Evolutionary conservation across 2,888 invertebrate genomes (phyloP).

Genomic region (Caenorhabditis angaria): DNA sequence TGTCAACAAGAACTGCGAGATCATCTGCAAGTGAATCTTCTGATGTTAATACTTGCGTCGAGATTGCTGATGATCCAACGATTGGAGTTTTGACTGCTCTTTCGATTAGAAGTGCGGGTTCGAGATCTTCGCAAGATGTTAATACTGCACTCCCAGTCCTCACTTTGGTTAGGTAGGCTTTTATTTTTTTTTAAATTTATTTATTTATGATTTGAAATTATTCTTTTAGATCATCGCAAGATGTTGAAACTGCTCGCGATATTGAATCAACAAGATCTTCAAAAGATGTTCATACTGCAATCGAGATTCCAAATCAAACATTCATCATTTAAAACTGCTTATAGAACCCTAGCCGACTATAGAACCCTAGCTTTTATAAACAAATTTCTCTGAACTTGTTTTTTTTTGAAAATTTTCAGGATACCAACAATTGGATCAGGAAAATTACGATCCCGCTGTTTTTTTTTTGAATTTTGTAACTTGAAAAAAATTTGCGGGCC

Average conservation of each 20-base stretch:
- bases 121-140: slow-evolving; percentile 18
- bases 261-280: slow-evolving; percentile 27
- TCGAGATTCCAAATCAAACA: background rate
- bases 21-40: slow-evolving; percentile 11
- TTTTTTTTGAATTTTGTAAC: too few relatives aligned
- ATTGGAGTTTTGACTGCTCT: background rate
- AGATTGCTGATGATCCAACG: background rate
- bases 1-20: slow-evolving; percentile 29
- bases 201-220: slow-evolving; percentile 1
- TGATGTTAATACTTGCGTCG: background rate
- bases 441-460: too few relatives aligned
- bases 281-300: slow-evolving; percentile 33
- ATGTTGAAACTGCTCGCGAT: slow-evolving; percentile 15
- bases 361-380: background rate
- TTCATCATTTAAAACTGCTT: background rate
- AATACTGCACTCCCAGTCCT: slow-evolving; percentile 23
- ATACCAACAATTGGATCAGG: background rate
- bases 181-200: slow-evolving; percentile 4
- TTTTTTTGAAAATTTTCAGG: background rate
- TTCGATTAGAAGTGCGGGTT: background rate
- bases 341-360: slow-evolving; percentile 16
- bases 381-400: slow-evolving; percentile 6
- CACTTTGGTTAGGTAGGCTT: background rate
- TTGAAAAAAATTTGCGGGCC: too few relatives aligned
- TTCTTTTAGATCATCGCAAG: slow-evolving; percentile 4